Evolutionary conservation across 1,140 invertebrate genomes (phyloP), one percentile per base, ranked within the genome.

Genomic region (Sinella curviseta): DNA sequence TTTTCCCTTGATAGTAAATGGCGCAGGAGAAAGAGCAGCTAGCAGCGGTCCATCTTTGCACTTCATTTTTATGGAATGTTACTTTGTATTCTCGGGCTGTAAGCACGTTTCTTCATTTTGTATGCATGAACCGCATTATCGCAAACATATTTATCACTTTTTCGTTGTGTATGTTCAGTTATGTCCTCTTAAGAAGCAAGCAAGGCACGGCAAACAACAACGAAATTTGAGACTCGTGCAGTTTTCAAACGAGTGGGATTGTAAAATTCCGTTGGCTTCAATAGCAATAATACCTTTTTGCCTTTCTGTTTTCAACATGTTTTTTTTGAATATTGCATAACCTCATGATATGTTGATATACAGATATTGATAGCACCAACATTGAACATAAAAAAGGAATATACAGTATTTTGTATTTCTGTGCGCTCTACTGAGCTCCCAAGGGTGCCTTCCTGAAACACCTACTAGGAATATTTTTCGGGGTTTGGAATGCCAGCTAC

Each of bases 91-190:
- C 39, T 48, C 39, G 20, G 20, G 39, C 8, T 48, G 39, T 48
- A 48, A 12, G 8, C 39, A 8, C 8, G 39, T 20, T 20, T 48
- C 39, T 48, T 48, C 39, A 48, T 48, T 70, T 70, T 70, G 65
- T 31, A 70, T 70, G 26, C 65, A 70, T 70, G 65, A 70, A 33
- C 24, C 65, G 65, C 39, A 48, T 48, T 48, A 48, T 48, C 8
- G 20, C 31, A 33, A 70, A 70, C 65, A 70, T 70, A 70, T 70
- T 70, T 70, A 70, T 70, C 31, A 70, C 57, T 26, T n/a, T 65
- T 65, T 65, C 24, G 8, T 65, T 48, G 39, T 48, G 39, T 48
- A 48, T 48, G 39, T 48, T 48, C 20, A 8, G 39, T 48, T 48
- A 48, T 48, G 20, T 20, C 39, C 20, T 48, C n/a, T n/a, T n/a